Evolutionary conservation across 2,797 vertebrate species (phyloP), one percentile per base, ranked within the genome.

Genomic region (Varecia variegata): DNA sequence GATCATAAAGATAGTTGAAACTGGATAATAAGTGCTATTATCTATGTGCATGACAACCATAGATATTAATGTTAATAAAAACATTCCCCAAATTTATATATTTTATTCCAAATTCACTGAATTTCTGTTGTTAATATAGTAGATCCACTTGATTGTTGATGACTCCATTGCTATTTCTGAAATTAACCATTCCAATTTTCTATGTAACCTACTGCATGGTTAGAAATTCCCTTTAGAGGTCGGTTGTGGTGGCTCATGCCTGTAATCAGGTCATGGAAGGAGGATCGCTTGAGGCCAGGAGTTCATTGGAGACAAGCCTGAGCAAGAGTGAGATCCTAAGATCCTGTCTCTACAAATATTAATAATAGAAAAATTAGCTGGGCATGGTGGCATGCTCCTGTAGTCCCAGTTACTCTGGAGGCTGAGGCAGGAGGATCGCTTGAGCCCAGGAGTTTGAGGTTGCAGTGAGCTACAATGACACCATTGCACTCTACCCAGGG

Each of bases 51-150:
- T 38, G n/a, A 65, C 9, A 94, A 38, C 21, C 67, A 56, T 3
- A 56, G 20, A 30, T 77, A 18, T 79, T 62, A 50, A 92, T 40
- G 65, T 52, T 92, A 65, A 87, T 60, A 43, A 80, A 62, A 52
- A 65, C 4, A 27, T 18, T 27, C 23, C 30, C 21, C 52, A 84
- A 79, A n/a, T 79, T 68, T 58, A 23, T 30, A 30, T 43, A 71
- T 84, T 88, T 88, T 74, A 74, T 90, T 62, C 17, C 67, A 47
- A 14, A 62, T 23, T 43, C 25, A 32, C 11, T 76, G 25, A 40
- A 50, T 73, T 79, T 38, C 18, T 58, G 25, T 30, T 65, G 71
- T 84, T 85, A 71, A 43, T 43, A 32, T 0, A 71, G 30, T 2
- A 60, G 25, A 43, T 6, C 5, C 32, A 13, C 21, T 60, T 82